Evolutionary conservation across 2,113 vertebrate species (phyloP), one percentile per base, ranked within the genome.

Genomic region (Dendrocopos noguchii): DNA sequence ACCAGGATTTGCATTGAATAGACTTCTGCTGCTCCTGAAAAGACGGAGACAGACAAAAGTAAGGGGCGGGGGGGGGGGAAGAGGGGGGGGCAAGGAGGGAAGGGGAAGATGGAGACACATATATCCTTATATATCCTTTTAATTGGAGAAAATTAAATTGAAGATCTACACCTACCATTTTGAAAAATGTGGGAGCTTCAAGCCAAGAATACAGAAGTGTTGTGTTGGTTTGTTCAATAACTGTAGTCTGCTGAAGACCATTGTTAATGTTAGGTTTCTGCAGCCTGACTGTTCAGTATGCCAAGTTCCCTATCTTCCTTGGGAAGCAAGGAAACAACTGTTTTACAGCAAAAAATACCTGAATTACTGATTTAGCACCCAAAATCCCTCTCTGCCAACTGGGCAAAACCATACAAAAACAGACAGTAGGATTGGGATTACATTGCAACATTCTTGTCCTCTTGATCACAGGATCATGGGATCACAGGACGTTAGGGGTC

Each of bases 141-240:
- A 89, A 93, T 65, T 84, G 81, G 55, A 84, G 42, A 74, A 84
- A 91, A 82, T n/a, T 5, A 64, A 82, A 52, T 4, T 64, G 84
- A 24, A 76, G 36, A 36, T 73, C 91, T 80, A 20, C 36, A 60
- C 31, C n/a, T 91, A 61, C 15, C 68, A 55, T 0, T 70, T 15
- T 66, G 52, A 87, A 93, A 92, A 84, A 36, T 22, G 9, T 77
- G 57, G 57, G 50, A 82, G 27, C 64, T 56, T 82, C 29, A 80
- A 29, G 25, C 56, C 24, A 15, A 74, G n/a, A 3, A 3, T 24
- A 36, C 18, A 27, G 7, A 29, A 74, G 19, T 29, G 13, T 31
- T 36, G 36, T 36, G 29, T 44, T 71, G 28, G 6, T 56, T 80
- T 61, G 36, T 60, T 77, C 89, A 64, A 2, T 56, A 22, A 16